These are phyloP conservation scores for Macropus fuliginosus DNA, from an alignment of 2,797 vertebrate genomes.

Conservation along the genomic window DNA sequence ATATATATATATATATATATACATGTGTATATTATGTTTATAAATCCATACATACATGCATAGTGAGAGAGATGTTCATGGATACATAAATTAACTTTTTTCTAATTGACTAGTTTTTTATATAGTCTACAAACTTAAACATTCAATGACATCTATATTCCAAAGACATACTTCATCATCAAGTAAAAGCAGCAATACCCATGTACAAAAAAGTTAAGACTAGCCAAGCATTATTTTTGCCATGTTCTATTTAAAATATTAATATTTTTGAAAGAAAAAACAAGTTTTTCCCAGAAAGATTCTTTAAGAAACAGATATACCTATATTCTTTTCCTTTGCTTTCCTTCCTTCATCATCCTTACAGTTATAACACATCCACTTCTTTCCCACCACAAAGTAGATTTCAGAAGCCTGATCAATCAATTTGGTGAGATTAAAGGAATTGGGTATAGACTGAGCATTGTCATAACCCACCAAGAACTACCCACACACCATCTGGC, in stretches of 20 bases:
- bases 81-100: neutral
- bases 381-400: neutral
- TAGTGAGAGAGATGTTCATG: neutral
- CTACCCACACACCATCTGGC: neutral
- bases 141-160: neutral
- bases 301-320: neutral
- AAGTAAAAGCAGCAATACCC: neutral
- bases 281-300: neutral
- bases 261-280: conserved; percentile 4
- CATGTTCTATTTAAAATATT: conserved; percentile 3
- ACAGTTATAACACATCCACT: neutral
- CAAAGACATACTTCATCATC: conserved; percentile 9
- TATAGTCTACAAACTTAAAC: neutral
- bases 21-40: neutral
- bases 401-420: neutral
- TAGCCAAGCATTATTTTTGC: conserved; percentile 10
- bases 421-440: neutral
- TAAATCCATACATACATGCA: neutral
- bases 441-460: neutral
- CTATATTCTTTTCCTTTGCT: neutral
- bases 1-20: neutral
- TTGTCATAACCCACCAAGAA: neutral
- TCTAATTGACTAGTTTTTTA: neutral
- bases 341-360: neutral
- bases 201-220: neutral